phyloP scores from a whole-genome alignment of 2,113 vertebrate genomes.

The Pontoporia blainvillei region DNA sequence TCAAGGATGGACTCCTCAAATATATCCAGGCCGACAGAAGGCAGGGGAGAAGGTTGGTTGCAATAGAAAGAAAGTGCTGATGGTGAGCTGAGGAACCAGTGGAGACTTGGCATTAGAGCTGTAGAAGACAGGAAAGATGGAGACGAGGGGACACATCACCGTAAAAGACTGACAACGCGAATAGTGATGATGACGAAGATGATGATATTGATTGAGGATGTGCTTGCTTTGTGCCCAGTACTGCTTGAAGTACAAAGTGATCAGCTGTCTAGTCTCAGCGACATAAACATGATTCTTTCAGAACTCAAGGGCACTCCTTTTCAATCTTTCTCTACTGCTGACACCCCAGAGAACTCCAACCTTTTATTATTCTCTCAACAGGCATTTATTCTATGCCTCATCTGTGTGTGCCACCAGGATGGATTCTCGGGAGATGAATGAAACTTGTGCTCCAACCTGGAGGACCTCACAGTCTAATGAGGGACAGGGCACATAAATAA shows the following conservation, averaged over 20 bases:
- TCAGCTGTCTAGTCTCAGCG: neutral
- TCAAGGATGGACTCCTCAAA: neutral
- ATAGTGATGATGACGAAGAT: neutral
- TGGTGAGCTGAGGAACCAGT: neutral
- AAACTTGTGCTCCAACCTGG: neutral
- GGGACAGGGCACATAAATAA: neutral
- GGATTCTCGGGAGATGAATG: neutral
- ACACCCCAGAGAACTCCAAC: neutral
- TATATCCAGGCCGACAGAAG: slow-evolving; percentile 16
- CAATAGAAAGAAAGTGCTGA: neutral
- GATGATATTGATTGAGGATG: accelerated
- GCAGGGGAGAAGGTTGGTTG: neutral
- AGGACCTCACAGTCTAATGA: neutral
- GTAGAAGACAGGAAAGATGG: neutral
- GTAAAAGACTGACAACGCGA: neutral
- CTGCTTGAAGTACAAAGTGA: neutral
- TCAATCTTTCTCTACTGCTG: neutral
- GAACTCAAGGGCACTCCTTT: neutral
- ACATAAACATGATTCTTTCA: neutral
- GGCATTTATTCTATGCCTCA: neutral
- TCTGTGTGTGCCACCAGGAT: neutral
- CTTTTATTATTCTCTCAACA: neutral
- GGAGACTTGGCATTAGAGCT: neutral
- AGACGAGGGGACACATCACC: neutral
- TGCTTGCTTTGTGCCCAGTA: neutral